Base-by-base conservation (phyloP, 2,113 vertebrate species). In the Nerophis ophidion region DNA sequence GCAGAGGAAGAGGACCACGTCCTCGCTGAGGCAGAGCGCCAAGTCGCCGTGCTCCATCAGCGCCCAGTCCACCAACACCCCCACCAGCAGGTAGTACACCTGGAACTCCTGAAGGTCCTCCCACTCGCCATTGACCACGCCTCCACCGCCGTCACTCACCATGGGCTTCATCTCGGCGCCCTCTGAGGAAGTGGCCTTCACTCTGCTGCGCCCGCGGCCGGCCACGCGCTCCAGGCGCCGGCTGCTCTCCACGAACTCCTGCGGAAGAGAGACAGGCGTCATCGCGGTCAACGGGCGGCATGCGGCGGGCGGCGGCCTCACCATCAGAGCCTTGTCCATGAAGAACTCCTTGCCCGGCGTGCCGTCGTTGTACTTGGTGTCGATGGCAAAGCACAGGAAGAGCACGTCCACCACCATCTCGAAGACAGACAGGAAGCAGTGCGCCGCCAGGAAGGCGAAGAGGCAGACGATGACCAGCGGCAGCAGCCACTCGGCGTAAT, bases 281-380 rank as follows among this genome's bases (percentile, higher is more conserved):
- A 26, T 26, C 4, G 26, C 26, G 2, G 40, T n/a, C n/a, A n/a
- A n/a, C n/a, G n/a, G n/a, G n/a, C n/a, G n/a, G n/a, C n/a, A n/a
- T n/a, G 52, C 3, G 1, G 54, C 26, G n/a, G 9, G n/a, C n/a
- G n/a, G n/a, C n/a, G 34, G 26, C 15, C 92, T 89, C 85, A 98
- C 97, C 97, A 99, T 99, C 54, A 99, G 92, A 71, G 97, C 92
- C 86, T 96, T 99, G 86, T 99, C 97, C 97, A 99, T 99, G 87
- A 94, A 99, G 89, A 96, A 99, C 87, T 98, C 96, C 63, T 89
- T 92, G 34, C 95, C 94, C 14, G 93, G 93, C 8, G 93, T 94
- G 75, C 97, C 97, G 63, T 99, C 95, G 61, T 99, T 98, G 86
- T 98, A 94, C 86, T 98, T 99, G 68, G 94, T 98, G 89, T 99